Evolutionary conservation across 2,113 vertebrate genomes (phyloP), one percentile per base, ranked within the genome.

Genomic region (Phalacrocorax carbo): DNA sequence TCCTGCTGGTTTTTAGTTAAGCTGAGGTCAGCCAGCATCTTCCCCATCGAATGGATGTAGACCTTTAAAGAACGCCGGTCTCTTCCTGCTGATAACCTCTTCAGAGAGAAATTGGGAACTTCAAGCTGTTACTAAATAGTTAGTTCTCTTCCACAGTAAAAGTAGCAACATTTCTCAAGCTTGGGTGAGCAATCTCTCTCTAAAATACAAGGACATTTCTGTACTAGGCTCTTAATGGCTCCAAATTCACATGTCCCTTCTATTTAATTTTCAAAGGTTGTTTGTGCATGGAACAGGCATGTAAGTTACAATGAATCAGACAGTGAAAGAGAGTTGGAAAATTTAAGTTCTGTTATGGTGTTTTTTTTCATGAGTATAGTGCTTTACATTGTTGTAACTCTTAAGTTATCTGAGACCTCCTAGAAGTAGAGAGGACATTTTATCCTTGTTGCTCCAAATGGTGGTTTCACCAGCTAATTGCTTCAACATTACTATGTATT

Each of bases 11-110:
- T 80, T 88, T 93, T 15, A 82, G 11, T 88, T 58, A 54, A 46
- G 40, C 19, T 83, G 71, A 88, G 54, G 36, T 72, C 82, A 87
- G 48, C 48, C 51, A 75, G 55, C 52, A 82, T 49, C 61, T 86
- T 90, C 78, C 66, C 49, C 29, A 66, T 46, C 1, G 0, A 90
- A 91, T 72, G 21, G 27, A 60, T 48, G 51, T 29, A 65, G 82
- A 49, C 15, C 38, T 73, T 92, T 75, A 79, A 69, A 84, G 57
- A 93, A 58, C n/a, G 21, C 90, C 79, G 18, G 13, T 85, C 30
- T 86, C 16, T 96, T 86, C 95, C 92, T 95, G 85, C 79, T 88
- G 90, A 90, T 93, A 96, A 93, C 76, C 7, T 93, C 85, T 93
- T 96, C 92, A 93, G 90, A 96, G 76, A 52, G 69, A 84, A 94